These are phyloP conservation scores for Coreius guichenoti DNA, from an alignment of 2,797 vertebrate species.

Conservation along the genomic window DNA sequence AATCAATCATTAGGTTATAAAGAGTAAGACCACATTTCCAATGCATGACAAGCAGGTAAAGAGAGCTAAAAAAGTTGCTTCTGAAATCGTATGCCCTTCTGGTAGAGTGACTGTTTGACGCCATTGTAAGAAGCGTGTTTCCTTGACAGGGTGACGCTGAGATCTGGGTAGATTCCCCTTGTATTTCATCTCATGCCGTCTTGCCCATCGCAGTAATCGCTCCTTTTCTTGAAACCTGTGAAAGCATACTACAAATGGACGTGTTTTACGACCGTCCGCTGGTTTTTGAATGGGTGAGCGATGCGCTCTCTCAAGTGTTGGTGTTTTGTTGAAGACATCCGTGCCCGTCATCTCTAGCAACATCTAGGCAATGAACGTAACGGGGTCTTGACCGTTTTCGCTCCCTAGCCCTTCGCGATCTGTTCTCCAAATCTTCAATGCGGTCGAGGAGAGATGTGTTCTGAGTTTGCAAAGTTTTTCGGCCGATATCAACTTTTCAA, in stretches of 20 bases:
- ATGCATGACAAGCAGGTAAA: too few relatives aligned
- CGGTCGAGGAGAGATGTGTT: conserved; percentile 17
- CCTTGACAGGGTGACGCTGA: too few relatives aligned
- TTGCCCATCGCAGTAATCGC: background rate
- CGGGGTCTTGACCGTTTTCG: conserved; percentile 10
- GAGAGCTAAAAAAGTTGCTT: background rate
- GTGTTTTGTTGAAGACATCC: conserved; percentile 8
- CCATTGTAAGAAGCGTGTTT: too few relatives aligned
- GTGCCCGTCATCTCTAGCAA: conserved; percentile 1
- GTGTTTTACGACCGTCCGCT: too few relatives aligned
- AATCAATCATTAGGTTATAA: background rate
- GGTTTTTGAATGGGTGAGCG: too few relatives aligned
- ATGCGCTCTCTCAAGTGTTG: background rate
- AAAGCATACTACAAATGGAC: too few relatives aligned
- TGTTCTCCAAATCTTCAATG: conserved; percentile 34
- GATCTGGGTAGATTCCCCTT: too few relatives aligned
- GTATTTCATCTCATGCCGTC: too few relatives aligned
- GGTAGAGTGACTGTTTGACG: too few relatives aligned
- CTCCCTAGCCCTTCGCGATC: conserved; percentile 34
- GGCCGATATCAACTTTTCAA: background rate
- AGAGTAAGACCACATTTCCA: background rate
- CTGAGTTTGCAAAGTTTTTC: conserved; percentile 21
- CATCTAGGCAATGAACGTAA: background rate
- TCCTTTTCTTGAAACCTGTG: background rate
- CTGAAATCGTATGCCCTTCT: too few relatives aligned